These are phyloP conservation scores for Tenualosa ilisha DNA, from an alignment of 2,797 vertebrate species.

Conservation along the genomic window DNA sequence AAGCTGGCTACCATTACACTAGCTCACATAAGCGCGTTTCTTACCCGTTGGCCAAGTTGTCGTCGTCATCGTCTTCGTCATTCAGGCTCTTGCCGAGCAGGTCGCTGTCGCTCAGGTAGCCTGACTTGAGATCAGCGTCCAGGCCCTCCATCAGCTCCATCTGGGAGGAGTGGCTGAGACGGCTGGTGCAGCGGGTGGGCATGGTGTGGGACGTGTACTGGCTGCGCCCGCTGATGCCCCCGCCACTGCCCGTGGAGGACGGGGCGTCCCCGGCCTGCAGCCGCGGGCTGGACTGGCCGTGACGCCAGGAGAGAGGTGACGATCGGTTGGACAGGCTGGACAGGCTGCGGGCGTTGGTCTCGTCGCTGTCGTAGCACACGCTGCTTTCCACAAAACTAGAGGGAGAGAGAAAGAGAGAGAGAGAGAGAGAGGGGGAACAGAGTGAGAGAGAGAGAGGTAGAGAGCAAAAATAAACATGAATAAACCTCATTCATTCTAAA, in stretches of 20 bases:
- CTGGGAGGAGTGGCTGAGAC: constrained; percentile 89
- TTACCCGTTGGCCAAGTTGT: constrained; percentile 93
- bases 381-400: constrained; percentile 88
- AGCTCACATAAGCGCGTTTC: constrained; percentile 45
- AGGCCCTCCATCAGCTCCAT: constrained; percentile 89
- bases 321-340: constrained; percentile 97
- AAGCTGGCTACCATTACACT: no score
- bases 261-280: constrained; percentile 95
- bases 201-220: constrained; percentile 93
- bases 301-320: constrained; percentile 95
- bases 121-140: constrained; percentile 88
- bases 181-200: constrained; percentile 91
- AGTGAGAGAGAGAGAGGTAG: background rate
- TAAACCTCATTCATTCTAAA: no score
- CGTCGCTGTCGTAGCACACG: constrained; percentile 92
- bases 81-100: constrained; percentile 88
- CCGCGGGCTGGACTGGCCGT: constrained; percentile 93
- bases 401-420: constrained; percentile 22
- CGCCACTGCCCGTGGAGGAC: constrained; percentile 78
- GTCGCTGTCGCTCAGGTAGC: constrained; percentile 94
- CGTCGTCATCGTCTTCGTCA: constrained; percentile 83
- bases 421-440: background rate
- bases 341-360: constrained; percentile 90
- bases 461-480: background rate
- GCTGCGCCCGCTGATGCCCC: constrained; percentile 73